Evolutionary conservation across 2,113 vertebrate genomes (phyloP), one percentile per base, ranked within the genome.

Genomic region (Chlorodrepanis virens): DNA sequence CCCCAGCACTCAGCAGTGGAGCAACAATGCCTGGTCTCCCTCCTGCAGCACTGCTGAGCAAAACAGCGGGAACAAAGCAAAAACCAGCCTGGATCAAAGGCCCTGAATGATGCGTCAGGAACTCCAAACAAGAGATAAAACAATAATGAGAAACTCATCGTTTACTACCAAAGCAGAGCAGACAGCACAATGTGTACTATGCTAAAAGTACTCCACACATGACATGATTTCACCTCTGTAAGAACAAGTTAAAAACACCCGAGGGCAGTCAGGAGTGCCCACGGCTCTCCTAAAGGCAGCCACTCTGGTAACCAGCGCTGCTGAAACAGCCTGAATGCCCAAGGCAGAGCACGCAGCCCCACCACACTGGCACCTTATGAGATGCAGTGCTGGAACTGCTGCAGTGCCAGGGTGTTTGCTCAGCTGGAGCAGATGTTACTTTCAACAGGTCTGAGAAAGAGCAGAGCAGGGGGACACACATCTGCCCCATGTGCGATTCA

Each of bases 251-350:
- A 40, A 72, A 82, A 64, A 68, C 61, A 44, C 33, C 13, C 3
- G 2, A 75, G 67, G 27, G 25, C 35, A 33, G 50, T 1, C 1
- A 33, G 45, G 37, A 77, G 15, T 8, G 29, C 22, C 18, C n/a
- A n/a, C 1, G 33, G 52, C 60, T 75, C 47, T 54, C 45, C 24
- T 20, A 27, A 39, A 49, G 7, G 8, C 1, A 8, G 29, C 12
- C 7, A 5, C 45, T 39, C 18, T 1, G 0, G 69, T 21, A 65
- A 83, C 25, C 27, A 1, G 2, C 0, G 0, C 83, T 52, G 39
- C 75, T 47, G 13, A n/a, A 68, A 75, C 5, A 49, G 33, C 56
- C 54, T 7, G 33, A 89, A 63, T 2, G 17, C 35, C 18, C 35
- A 67, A 33, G 10, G 18, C 37, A 61, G 23, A 42, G 52, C 31